A percentile compares a stretch with the other conserved stretches of the same genome.
Conservation (phyloP, 2,888 invertebrate species). For the Balanococcus diminutus region DNA sequence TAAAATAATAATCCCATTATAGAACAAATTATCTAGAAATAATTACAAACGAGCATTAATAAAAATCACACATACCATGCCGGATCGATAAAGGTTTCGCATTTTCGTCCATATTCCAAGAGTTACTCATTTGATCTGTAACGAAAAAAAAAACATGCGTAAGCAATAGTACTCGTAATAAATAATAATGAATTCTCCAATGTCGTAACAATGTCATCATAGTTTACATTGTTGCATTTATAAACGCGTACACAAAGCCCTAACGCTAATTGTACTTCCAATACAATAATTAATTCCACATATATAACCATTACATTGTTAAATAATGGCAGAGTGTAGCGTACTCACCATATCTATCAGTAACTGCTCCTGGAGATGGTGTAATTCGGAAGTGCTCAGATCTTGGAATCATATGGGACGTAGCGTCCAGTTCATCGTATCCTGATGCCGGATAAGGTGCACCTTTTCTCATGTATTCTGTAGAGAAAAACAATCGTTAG, state of each 20-base stretch:
- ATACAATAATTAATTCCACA: neutral
- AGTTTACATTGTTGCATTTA: conserved; percentile 11
- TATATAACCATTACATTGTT: neutral
- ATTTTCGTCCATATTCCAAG: conserved; percentile 63
- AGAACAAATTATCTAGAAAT: too few species aligned
- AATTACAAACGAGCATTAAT: neutral
- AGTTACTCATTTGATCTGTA: conserved; percentile 63
- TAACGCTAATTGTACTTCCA: neutral
- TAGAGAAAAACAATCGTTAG: conserved; percentile 56
- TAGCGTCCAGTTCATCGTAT: conserved; percentile 70
- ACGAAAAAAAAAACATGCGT: conserved; percentile 47
- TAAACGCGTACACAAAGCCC: neutral
- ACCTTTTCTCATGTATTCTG: conserved; percentile 67
- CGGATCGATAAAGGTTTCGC: conserved; percentile 63
- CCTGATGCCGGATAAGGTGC: conserved; percentile 67
- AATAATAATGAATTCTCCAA: neutral
- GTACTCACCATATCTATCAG: conserved; percentile 68
- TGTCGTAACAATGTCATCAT: conserved; percentile 5
- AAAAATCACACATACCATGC: conserved; percentile 60
- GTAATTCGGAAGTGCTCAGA: conserved; percentile 69
- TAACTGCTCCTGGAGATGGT: conserved; percentile 67
- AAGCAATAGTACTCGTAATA: neutral
- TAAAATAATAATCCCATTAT: too few species aligned
- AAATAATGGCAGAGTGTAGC: conserved; percentile 45
- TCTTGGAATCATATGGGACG: conserved; percentile 60